Base-by-base conservation (phyloP, 2,113 vertebrate species). In the Cryptoleucopteryx plumbea region DNA sequence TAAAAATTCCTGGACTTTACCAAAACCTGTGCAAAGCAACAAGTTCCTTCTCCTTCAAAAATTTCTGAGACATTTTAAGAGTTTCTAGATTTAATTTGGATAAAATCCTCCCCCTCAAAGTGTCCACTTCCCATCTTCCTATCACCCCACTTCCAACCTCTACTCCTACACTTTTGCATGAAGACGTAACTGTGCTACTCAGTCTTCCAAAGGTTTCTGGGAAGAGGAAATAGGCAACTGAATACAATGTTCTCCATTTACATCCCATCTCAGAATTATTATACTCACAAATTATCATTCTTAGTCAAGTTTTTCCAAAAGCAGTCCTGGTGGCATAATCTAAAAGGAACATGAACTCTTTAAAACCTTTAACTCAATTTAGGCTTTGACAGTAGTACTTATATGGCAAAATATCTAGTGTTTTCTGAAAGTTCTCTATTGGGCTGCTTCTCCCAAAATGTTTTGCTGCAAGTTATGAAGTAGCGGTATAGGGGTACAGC, bases 321-420 rank as follows among this genome's bases (percentile, higher is more conserved):
- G 21, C 20, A 61, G 53, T 22, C 23, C 26, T 31, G 34, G 17
- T 14, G 43, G 23, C 36, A 38, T 27, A 50, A 74, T 77, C 59
- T n/a, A 27, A 78, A 40, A 74, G 9, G 14, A 85, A 26, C 2
- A 17, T 5, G 29, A 71, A 55, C 2, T 15, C 38, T 58, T 74
- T 23, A 32, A 58, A 89, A 43, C 14, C 21, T n/a, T 15, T 32
- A 67, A 17, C 6, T 70, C 16, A 56, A 8, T 45, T n/a, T n/a
- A 55, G 43, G 42, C 9, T 52, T 80, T 23, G 26, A n/a, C 0
- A 31, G 18, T 1, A 75, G 20, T 3, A 68, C 9, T 26, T 16
- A 5, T 0, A 32, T 4, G 8, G 19, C 21, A 67, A 72, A 86
- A 58, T 14, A 34, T 1, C 9, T 10, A 13, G 2, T 4, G 40